These are phyloP conservation scores for Drepana arcuata DNA, from an alignment of 1,140 invertebrate genomes.

Conservation along the genomic window DNA sequence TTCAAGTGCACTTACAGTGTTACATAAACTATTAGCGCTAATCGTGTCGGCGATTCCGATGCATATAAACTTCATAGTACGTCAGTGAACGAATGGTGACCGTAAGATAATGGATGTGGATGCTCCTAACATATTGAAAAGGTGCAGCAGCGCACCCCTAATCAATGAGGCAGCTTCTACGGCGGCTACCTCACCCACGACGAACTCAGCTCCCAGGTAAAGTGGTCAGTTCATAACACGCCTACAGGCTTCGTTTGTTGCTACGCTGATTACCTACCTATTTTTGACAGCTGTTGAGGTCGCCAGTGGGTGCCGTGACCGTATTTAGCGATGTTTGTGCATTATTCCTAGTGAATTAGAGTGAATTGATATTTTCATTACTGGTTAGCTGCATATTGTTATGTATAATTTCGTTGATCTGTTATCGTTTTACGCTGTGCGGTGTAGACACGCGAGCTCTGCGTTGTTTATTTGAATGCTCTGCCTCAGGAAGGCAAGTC, in stretches of 20 bases:
- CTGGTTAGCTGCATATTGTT: conserved; percentile 10
- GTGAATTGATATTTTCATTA: conserved; percentile 16
- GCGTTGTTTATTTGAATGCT: no score
- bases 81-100: conserved; percentile 66
- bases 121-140: conserved; percentile 69
- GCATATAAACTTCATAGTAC: conserved; percentile 62
- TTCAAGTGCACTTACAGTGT: conserved; percentile 58
- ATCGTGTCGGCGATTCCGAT: conserved; percentile 55
- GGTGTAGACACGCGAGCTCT: no score
- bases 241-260: conserved; percentile 35
- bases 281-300: conserved; percentile 61
- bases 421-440: conserved; percentile 11
- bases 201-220: conserved; percentile 64
- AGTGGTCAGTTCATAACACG: conserved; percentile 28
- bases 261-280: conserved; percentile 47
- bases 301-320: conserved; percentile 48
- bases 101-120: conserved; percentile 71
- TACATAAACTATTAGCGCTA: conserved; percentile 57
- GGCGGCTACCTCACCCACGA: conserved; percentile 55
- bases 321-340: conserved; percentile 35
- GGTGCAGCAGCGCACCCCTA: conserved; percentile 69
- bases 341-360: conserved; percentile 14
- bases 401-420: conserved; percentile 5
- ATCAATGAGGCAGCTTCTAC: conserved; percentile 67
- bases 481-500: no score